Evolutionary conservation across 2,888 invertebrate species (phyloP), one percentile per base, ranked within the genome.

Genomic region (Barypeithes pellucidus): DNA sequence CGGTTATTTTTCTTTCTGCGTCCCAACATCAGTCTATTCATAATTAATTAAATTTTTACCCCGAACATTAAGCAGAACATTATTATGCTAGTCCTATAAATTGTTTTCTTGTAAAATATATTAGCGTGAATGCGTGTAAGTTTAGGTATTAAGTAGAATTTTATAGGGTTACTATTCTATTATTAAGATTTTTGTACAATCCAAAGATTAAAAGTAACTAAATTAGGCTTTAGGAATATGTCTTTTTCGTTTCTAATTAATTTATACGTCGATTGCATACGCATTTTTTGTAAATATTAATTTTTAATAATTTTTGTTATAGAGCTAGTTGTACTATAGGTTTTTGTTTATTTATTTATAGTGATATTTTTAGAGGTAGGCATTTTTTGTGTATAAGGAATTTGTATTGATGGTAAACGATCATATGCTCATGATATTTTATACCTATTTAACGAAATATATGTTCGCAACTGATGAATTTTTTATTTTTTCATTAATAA

Each of bases 171-270:
- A 72, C 67, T 72, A 71, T 59, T 70, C 62, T 66, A 75, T 43
- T 73, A 57, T 65, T 76, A 76, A 75, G 76, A 47, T 75, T 86
- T 85, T 86, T 85, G 83, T 85, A 85, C 85, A 84, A 85, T 84
- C 85, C 85, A 85, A 86, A 85, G 85, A 85, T 84, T 82, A 77
- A 73, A 77, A 67, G 61, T 75, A 76, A 75, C 75, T 73, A 75
- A 80, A 81, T 79, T 80, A 79, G 79, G 78, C 22, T 69, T 67
- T 76, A 76, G 76, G 65, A 61, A 77, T n/a, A n/a, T 77, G 61
- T 54, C 69, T 74, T 67, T 71, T 76, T 77, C 62, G 57, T 76
- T 73, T 73, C 67, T 70, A 67, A 73, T 76, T 76, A 66, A 75
- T 76, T 65, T 70, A 74, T 74, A 62, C 72, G 61, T 41, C 50